phyloP scores from a whole-genome alignment of 2,113 vertebrate genomes.

The Pollimyrus isidori region DNA sequence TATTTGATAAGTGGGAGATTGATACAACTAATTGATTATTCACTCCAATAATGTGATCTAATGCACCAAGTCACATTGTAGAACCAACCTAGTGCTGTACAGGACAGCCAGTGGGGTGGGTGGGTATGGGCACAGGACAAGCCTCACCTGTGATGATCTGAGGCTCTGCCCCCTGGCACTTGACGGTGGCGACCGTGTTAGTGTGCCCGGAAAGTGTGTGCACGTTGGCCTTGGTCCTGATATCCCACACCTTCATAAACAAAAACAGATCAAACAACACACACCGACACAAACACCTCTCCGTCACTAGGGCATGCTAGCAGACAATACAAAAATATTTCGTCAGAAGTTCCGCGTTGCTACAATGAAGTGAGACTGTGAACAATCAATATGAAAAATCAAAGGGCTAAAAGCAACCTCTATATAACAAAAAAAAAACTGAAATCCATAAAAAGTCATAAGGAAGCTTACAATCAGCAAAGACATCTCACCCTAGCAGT shows the following conservation, averaged over 20 bases:
- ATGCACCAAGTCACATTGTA: not conserved
- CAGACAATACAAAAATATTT: not conserved
- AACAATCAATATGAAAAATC: not conserved
- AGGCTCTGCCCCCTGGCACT: constrained; percentile 88
- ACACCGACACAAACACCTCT: too few species aligned
- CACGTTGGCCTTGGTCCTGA: constrained; percentile 90
- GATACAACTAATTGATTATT: too few species aligned
- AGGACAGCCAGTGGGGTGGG: too few species aligned
- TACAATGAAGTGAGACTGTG: not conserved
- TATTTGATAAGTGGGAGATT: too few species aligned
- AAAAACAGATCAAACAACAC: not conserved
- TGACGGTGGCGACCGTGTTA: constrained; percentile 93
- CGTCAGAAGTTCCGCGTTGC: not conserved
- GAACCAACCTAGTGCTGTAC: not conserved
- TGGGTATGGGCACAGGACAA: not conserved
- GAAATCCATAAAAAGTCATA: not conserved
- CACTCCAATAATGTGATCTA: not conserved
- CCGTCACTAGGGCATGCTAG: not conserved
- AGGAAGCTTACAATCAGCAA: not conserved
- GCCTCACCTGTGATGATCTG: constrained; percentile 87
- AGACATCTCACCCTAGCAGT: constrained; percentile 74
- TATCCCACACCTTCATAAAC: constrained; percentile 83
- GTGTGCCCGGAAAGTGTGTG: constrained; percentile 91
- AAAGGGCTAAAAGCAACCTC: not conserved
- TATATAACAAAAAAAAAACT: not conserved